These are phyloP conservation scores for Ceratina calcarata DNA, from an alignment of 1,140 invertebrate species.

Conservation along the genomic window DNA sequence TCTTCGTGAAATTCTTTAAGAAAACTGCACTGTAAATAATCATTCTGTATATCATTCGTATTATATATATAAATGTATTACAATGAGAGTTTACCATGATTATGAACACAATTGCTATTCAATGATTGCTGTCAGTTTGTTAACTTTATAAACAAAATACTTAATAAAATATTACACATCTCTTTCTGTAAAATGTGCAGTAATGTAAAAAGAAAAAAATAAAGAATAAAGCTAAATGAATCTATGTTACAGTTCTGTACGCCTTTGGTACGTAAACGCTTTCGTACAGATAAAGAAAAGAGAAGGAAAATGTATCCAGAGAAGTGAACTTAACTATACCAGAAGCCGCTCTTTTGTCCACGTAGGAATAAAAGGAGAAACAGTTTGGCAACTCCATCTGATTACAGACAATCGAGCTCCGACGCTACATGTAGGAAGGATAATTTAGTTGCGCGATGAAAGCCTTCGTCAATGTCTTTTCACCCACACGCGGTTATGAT, in stretches of 20 bases:
- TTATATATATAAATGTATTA: conserved; percentile 63
- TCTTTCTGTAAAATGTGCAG: conserved; percentile 51
- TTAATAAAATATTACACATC: conserved; percentile 53
- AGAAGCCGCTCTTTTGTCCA: conserved; percentile 35
- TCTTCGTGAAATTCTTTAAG: conserved; percentile 68
- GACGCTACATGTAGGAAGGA: conserved; percentile 45
- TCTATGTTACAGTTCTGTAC: conserved; percentile 63
- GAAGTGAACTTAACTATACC: conserved; percentile 46
- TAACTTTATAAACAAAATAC: conserved; percentile 47
- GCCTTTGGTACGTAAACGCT: conserved; percentile 52
- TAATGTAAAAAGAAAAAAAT: conserved; percentile 40
- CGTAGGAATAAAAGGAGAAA: conserved; percentile 48
- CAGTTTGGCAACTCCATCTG: conserved; percentile 50
- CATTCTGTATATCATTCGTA: conserved; percentile 50
- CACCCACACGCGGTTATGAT: conserved; percentile 61
- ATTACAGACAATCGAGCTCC: conserved; percentile 53
- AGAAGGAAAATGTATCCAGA: conserved; percentile 46
- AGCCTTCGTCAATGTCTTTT: conserved; percentile 55
- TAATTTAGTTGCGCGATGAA: conserved; percentile 56
- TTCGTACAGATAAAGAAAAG: conserved; percentile 52
- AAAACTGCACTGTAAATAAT: conserved; percentile 70
- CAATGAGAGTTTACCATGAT: conserved; percentile 51
- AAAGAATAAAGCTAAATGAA: conserved; percentile 44
- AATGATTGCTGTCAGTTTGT: conserved; percentile 54
- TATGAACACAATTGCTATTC: conserved; percentile 70